Percentiles rank a stretch among this genome's conserved stretches.
Conservation (phyloP, 2,113 vertebrate genomes). For the Nothoprocta perdicaria region DNA sequence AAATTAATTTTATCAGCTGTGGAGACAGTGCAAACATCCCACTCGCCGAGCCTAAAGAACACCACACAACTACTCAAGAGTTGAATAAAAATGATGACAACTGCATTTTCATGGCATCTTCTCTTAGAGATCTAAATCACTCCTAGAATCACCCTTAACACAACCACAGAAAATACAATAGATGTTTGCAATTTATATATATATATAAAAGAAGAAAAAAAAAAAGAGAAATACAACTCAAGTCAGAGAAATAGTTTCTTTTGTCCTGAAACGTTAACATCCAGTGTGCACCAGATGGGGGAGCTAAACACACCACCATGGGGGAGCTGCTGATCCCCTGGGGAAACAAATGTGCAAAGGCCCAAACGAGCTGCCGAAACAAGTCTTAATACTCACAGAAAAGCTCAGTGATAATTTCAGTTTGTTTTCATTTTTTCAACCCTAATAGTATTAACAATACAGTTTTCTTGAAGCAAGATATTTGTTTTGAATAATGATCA, state of each 20-base stretch:
- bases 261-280: background rate
- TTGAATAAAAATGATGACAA: background rate
- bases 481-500: background rate
- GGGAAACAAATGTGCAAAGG: background rate
- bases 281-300: slow-evolving; percentile 32
- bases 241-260: background rate
- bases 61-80: background rate
- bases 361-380: background rate
- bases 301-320: slow-evolving; percentile 22
- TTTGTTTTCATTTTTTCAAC: background rate
- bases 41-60: background rate
- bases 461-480: background rate
- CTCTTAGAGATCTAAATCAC: background rate
- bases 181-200: background rate
- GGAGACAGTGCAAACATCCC: slow-evolving; percentile 4
- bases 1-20: background rate
- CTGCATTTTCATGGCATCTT: background rate
- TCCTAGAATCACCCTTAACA: background rate
- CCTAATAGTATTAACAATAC: background rate
- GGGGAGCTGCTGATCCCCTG: background rate
- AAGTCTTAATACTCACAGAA: background rate
- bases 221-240: background rate
- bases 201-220: background rate
- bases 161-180: background rate
- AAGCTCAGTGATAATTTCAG: background rate